These are phyloP conservation scores for Entomobrya proxima DNA, from an alignment of 2,888 invertebrate genomes.

Conservation along the genomic window DNA sequence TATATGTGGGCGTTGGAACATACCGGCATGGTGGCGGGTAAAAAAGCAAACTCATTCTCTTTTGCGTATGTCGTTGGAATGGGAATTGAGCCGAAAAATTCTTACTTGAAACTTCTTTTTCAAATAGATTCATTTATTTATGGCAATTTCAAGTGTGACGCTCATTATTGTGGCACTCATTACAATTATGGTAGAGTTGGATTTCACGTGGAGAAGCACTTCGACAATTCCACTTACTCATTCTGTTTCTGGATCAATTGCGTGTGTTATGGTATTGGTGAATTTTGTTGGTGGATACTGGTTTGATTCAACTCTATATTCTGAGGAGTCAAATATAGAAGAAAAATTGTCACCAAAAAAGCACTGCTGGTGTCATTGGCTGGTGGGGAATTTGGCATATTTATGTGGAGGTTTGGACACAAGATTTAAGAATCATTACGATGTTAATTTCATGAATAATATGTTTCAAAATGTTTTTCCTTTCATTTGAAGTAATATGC, in stretches of 20 bases:
- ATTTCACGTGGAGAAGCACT: conserved; percentile 30
- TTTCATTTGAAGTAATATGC: not conserved
- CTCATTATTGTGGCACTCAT: not conserved
- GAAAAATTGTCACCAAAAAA: not conserved
- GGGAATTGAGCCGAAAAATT: not conserved
- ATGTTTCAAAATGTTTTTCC: not conserved
- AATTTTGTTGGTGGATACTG: not conserved
- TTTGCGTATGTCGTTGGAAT: too few relatives aligned
- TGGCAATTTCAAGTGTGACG: not conserved
- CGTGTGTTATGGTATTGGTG: not conserved
- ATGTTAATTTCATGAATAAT: not conserved
- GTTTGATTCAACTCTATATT: not conserved
- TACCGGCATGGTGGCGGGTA: conserved; percentile 36
- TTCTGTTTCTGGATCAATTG: not conserved
- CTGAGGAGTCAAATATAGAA: not conserved
- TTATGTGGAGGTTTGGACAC: not conserved
- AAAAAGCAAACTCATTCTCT: not conserved
- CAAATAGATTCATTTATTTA: conserved; percentile 4
- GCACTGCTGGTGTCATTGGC: conserved; percentile 26
- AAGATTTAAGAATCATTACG: not conserved
- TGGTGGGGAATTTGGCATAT: conserved; percentile 18
- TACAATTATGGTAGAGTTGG: conserved; percentile 34
- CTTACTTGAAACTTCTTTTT: not conserved
- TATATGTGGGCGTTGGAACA: not conserved
- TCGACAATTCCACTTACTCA: not conserved